Evolutionary conservation across 1,140 invertebrate species (phyloP).

Genomic region (Leptoteleia sp.): DNA sequence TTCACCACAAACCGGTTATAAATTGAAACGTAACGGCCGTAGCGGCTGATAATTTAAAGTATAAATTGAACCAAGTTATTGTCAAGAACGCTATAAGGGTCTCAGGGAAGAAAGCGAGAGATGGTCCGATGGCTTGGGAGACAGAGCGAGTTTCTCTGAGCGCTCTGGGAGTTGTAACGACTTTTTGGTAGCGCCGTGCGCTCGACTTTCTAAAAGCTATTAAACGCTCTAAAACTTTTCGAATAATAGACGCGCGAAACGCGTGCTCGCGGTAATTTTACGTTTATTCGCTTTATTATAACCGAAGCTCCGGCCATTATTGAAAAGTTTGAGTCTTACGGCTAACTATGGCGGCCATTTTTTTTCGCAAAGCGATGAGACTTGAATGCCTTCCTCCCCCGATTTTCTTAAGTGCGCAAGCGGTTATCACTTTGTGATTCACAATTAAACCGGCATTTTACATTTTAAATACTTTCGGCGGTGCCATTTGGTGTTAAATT

Average conservation of each 20-base stretch:
- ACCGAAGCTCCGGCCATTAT: conserved; percentile 72
- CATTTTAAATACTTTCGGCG: conserved; percentile 36
- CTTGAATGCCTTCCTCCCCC: conserved; percentile 36
- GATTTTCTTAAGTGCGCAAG: conserved; percentile 57
- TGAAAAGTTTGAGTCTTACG: conserved; percentile 73
- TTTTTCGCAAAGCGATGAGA: conserved; percentile 33
- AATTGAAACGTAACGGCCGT: too few species aligned
- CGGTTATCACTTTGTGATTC: conserved; percentile 49
- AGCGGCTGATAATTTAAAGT: too few species aligned
- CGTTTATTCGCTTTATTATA: conserved; percentile 76
- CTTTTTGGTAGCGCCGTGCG: conserved; percentile 73
- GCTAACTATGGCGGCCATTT: conserved; percentile 53
- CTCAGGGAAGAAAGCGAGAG: too few species aligned
- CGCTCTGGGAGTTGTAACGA: conserved; percentile 75
- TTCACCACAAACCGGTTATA: too few species aligned
- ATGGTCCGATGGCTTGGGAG: too few species aligned
- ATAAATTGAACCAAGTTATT: too few species aligned
- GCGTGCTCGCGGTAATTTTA: conserved; percentile 73
- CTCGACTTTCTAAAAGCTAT: conserved; percentile 74
- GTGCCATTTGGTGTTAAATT: conserved; percentile 23
- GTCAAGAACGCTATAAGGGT: too few species aligned
- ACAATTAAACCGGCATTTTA: conserved; percentile 40
- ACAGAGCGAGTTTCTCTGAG: conserved; percentile 67
- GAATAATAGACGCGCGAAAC: conserved; percentile 73
- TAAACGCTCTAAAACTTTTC: conserved; percentile 77